Conservation (phyloP, 2,888 invertebrate species). For the Melanotus villosus region DNA sequence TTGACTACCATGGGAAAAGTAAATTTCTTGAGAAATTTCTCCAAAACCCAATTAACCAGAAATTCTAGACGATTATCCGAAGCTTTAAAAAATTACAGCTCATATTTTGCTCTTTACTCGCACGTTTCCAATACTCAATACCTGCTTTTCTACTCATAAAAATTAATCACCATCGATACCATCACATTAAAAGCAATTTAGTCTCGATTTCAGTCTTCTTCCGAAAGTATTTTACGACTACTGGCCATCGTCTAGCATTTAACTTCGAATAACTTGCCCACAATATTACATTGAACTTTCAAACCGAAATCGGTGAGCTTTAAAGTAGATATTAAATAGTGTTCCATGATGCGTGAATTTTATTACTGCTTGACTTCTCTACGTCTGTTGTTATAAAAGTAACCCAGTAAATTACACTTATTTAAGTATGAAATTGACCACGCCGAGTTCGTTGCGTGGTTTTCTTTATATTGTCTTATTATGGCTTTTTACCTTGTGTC, state of each 20-base stretch:
- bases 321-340: neutral
- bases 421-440: constrained; percentile 1
- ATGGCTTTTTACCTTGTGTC: constrained; percentile 36
- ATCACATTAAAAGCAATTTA: neutral
- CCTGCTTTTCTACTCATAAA: constrained; percentile 4
- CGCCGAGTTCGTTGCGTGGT: neutral
- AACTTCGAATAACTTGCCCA: neutral
- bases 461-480: constrained; percentile 32
- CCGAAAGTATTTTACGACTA: neutral
- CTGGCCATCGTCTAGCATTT: neutral
- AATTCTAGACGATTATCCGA: too few species aligned
- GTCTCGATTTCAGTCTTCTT: constrained; percentile 6
- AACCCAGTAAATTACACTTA: neutral
- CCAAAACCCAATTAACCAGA: too few species aligned
- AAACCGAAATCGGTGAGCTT: neutral
- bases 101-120: too few species aligned
- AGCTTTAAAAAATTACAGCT: too few species aligned
- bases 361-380: neutral
- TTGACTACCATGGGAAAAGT: too few species aligned
- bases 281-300: constrained; percentile 2
- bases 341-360: constrained; percentile 12
- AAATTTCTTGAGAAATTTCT: too few species aligned
- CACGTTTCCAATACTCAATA: too few species aligned
- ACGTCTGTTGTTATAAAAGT: neutral
- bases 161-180: neutral